Evolutionary conservation across 2,888 invertebrate genomes (phyloP), one percentile per base, ranked within the genome.

Genomic region (Galerucella calmariensis): DNA sequence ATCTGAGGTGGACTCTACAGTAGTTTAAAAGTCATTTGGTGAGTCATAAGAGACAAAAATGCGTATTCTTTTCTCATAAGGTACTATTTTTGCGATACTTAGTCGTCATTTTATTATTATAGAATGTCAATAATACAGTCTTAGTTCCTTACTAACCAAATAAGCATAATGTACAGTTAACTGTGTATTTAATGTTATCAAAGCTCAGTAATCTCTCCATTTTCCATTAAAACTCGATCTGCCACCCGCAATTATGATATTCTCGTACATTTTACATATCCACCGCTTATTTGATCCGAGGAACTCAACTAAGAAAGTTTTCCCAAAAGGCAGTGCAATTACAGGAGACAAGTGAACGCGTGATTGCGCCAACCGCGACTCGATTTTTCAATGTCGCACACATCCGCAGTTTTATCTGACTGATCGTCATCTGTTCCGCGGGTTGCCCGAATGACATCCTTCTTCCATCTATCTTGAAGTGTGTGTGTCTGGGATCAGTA

Each of bases 371-470:
- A 73, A 68, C 68, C 69, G 59, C 69, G 72, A 69, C 71, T 76
- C 78, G 80, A 83, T 83, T 81, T 80, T 82, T 84, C 82, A 83
- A 81, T 75, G 82, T 83, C 82, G 77, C 80, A 77, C 78, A 79
- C 79, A 82, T 83, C 82, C 82, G 82, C 81, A 80, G 77, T 78
- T 81, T 81, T 82, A 82, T 83, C 82, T 77, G 79, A 77, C 75
- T 81, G 82, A 83, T 84, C 83, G 83, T 81, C 82, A 76, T 76
- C 82, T 84, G 78, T 81, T 81, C 79, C 79, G 82, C 83, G 83
- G 81, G 81, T 79, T 70, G 81, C 82, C 68, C 81, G 79, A 78
- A 81, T 83, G 85, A 86, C 86, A 85, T 85, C 85, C 84, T 84
- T 84, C 85, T 82, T 77, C 79, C 80, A 81, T 81, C 79, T 76